These are phyloP conservation scores for Hydriomena furcata DNA, from an alignment of 2,888 invertebrate species.

Conservation along the genomic window DNA sequence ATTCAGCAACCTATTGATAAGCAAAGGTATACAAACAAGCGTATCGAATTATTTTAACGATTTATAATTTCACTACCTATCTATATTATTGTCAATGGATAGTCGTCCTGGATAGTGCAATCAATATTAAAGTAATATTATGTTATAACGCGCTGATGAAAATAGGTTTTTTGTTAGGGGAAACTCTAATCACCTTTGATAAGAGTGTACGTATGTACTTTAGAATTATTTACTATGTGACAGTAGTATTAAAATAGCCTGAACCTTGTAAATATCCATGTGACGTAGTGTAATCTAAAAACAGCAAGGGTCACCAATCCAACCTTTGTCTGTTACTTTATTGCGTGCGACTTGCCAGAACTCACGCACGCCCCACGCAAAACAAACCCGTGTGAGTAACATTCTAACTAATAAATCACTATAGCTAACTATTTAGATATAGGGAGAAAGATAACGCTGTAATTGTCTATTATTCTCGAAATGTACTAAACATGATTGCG, in stretches of 20 bases:
- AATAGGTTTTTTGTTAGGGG: no score
- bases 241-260: not conserved
- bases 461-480: slow-evolving; percentile 36
- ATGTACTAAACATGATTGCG: slow-evolving; percentile 9
- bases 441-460: slow-evolving; percentile 40
- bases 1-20: no score
- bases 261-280: slow-evolving; percentile 17
- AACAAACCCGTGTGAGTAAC: slow-evolving; percentile 40
- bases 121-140: no score
- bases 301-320: slow-evolving; percentile 26
- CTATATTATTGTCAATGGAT: no score
- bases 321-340: slow-evolving; percentile 43
- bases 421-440: slow-evolving; percentile 39
- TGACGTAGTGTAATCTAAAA: slow-evolving; percentile 13
- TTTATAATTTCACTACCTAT: no score
- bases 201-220: no score
- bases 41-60: no score
- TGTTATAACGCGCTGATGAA: no score
- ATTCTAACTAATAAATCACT: slow-evolving; percentile 48
- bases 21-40: no score
- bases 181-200: no score
- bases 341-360: slow-evolving; percentile 33
- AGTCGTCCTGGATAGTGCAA: no score
- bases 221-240: no score
- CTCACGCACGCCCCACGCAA: slow-evolving; percentile 37